Evolutionary conservation across 92 coral and sea anemone species (phyloP), one percentile per base, ranked within the genome.

Genomic region (Pocillopora meandrina): DNA sequence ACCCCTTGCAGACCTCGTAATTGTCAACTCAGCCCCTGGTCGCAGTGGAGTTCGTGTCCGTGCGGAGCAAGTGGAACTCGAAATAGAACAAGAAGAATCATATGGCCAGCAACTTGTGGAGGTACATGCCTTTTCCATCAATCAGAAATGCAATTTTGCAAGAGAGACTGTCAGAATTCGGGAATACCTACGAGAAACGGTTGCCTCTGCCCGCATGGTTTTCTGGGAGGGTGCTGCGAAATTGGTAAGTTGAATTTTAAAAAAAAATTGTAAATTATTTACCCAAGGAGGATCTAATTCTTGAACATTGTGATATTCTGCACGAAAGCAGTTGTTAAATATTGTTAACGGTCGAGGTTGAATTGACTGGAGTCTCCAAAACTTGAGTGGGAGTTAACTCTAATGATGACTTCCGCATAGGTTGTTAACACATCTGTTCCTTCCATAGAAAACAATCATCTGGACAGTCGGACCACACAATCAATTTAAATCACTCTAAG

Each of bases 21-120:
- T 21, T 95, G 98, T 71, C 69, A 19, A 26, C 92, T 86, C 1
- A 47, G 87, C 10, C 7, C 35, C 1, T 95, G 95, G 97, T 13
- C 82, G 10, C 9, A 60, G 12, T 95, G 95, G 95, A 63, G 90
- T 12, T 67, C 85, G 17, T 93, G 98, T 62, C 84, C 52, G 15
- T 95, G 98, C 56, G 98, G 98, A 5, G 84, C 84, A 26, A 91
- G 90, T 9, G 98, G 98, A 18, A 78, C 88, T 2, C 93, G 87
- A 82, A 76, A 68, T 18, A 78, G 98, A 61, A 79, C 88, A 1
- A 89, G 98, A 71, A 57, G 52, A 11, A 83, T 81, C 75, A 82
- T 84, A 0, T 79, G 59, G 9, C 21, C 69, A 0, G 95, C 86
- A 34, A 61, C 86, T 7, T 87, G 91, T 20, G 93, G 88, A 11